A percentile compares a stretch with the other conserved stretches of the same genome.
phyloP scores from a whole-genome alignment of 2,888 invertebrate species.

The Mactromeris polynyma region DNA sequence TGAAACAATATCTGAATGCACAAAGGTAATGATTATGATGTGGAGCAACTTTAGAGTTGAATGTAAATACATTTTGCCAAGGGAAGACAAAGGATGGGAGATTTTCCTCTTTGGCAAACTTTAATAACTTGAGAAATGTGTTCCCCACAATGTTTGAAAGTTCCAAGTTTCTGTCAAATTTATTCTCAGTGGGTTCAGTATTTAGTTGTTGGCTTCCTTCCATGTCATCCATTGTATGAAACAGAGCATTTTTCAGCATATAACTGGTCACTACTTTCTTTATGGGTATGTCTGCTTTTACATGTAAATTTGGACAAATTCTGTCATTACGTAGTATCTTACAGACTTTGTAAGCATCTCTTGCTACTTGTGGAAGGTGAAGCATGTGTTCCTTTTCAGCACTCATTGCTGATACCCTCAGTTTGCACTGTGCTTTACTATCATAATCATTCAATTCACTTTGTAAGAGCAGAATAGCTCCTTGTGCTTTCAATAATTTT shows the following conservation, averaged over 20 bases:
- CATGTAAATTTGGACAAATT: slow-evolving; percentile 21
- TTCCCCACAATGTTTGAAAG: background rate
- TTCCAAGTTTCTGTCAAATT: background rate
- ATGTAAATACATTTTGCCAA: slow-evolving; percentile 36
- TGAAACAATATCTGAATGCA: background rate
- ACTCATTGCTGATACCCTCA: slow-evolving; percentile 31
- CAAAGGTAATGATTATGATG: slow-evolving; percentile 1
- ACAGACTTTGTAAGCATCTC: slow-evolving; percentile 28
- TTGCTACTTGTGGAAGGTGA: slow-evolving; percentile 21
- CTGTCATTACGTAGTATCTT: slow-evolving; percentile 27
- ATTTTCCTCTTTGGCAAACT: slow-evolving; percentile 3
- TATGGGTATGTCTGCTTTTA: background rate
- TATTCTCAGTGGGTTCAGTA: background rate
- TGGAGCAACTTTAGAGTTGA: background rate
- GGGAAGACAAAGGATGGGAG: slow-evolving; percentile 29
- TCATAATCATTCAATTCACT: background rate
- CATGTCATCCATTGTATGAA: background rate
- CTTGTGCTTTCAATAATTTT: background rate
- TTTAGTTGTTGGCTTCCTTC: background rate
- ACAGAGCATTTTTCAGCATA: slow-evolving; percentile 43
- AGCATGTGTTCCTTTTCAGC: slow-evolving; percentile 42
- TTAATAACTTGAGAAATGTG: background rate
- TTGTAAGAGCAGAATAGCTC: slow-evolving; percentile 32
- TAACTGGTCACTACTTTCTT: slow-evolving; percentile 27
- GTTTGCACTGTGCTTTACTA: background rate